Evolutionary conservation across 2,113 vertebrate species (phyloP).

Genomic region (Rhinichthys klamathensis): DNA sequence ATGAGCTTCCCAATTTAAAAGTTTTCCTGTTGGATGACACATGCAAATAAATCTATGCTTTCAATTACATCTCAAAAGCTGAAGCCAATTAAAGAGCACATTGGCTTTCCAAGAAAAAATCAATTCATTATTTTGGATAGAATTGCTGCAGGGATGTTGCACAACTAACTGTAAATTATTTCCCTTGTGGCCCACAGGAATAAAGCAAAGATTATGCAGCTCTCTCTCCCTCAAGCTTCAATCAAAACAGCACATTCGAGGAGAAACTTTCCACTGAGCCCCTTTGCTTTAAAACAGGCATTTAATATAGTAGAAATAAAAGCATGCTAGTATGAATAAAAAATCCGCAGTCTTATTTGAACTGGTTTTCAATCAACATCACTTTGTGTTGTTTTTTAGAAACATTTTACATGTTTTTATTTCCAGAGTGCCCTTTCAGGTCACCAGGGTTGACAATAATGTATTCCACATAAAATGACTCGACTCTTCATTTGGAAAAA

Average conservation of each 20-base stretch:
- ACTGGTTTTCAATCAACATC: not conserved
- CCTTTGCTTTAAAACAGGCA: not conserved
- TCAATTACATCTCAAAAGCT: conserved; percentile 50
- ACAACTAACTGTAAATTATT: conserved; percentile 59
- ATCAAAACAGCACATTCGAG: conserved; percentile 55
- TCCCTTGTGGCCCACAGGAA: conserved; percentile 28
- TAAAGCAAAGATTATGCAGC: conserved; percentile 42
- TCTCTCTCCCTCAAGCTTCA: conserved; percentile 29
- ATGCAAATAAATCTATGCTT: conserved; percentile 47
- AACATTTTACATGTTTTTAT: not conserved
- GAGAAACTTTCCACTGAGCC: conserved; percentile 6
- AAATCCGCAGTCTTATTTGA: not conserved
- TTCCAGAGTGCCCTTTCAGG: not conserved
- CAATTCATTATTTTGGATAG: conserved; percentile 60
- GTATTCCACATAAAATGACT: not conserved
- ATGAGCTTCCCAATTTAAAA: conserved; percentile 35
- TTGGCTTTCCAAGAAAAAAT: conserved; percentile 48
- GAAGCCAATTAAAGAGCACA: conserved; percentile 65
- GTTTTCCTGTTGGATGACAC: conserved; percentile 5
- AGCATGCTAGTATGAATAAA: not conserved
- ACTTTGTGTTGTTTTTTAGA: not conserved
- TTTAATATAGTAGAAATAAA: conserved; percentile 14
- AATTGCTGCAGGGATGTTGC: conserved; percentile 48
- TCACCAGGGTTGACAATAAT: not conserved
- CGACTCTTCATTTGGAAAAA: not conserved